These are phyloP conservation scores for Asbolus verrucosus DNA, from an alignment of 1,140 invertebrate species.

Conservation along the genomic window DNA sequence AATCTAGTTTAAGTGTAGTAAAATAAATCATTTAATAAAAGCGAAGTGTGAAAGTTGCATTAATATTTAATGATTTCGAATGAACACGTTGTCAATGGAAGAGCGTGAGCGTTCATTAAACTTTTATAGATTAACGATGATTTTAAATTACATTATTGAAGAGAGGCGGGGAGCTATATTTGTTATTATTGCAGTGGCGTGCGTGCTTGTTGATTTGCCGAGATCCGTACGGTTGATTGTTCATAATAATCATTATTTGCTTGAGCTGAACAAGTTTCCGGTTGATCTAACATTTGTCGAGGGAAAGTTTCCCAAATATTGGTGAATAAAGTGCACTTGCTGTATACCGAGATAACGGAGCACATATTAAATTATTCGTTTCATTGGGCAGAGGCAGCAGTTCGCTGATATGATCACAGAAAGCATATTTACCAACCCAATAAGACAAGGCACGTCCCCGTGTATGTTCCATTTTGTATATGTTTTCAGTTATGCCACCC, in stretches of 20 bases:
- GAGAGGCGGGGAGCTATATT: no score
- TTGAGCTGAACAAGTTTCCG: conserved; percentile 22
- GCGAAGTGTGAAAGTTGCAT: no score
- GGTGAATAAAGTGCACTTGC: background rate
- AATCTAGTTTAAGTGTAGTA: no score
- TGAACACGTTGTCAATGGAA: no score
- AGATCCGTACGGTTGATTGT: background rate
- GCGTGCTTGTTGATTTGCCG: no score
- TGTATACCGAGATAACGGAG: conserved; percentile 13
- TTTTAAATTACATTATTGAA: no score
- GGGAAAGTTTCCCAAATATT: conserved; percentile 28
- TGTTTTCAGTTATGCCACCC: conserved; percentile 12
- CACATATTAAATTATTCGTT: conserved; percentile 34
- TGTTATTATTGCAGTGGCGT: no score
- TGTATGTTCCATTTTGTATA: background rate
- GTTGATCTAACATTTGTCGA: conserved; percentile 21
- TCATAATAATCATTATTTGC: conserved; percentile 18
- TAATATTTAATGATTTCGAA: no score
- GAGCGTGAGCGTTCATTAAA: no score
- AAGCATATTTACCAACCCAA: conserved; percentile 17
- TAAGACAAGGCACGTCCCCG: conserved; percentile 5
- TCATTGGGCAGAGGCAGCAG: conserved; percentile 28
- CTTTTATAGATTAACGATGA: background rate
- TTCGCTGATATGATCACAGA: conserved; percentile 28
- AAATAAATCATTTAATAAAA: no score